Evolutionary conservation across 2,113 vertebrate genomes (phyloP), one percentile per base, ranked within the genome.

Genomic region (Mus musculus): DNA sequence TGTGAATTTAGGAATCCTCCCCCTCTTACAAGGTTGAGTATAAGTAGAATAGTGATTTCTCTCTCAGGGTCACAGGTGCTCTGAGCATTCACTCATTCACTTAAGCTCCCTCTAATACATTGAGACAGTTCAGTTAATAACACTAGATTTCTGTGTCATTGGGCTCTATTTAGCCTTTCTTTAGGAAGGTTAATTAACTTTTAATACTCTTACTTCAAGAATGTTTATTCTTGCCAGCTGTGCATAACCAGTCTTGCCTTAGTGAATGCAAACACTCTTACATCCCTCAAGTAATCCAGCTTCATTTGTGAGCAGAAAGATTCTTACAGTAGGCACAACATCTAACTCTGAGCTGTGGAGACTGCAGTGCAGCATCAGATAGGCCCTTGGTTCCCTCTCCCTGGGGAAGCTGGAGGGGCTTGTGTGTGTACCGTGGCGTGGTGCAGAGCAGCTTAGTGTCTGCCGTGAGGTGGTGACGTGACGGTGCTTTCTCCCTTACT

Each of bases 381-480:
- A 71, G 86, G 49, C 16, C 36, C 28, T 13, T 73, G 49, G 1
- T 49, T n/a, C 13, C 36, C 80, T 13, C 56, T 11, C n/a, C 36
- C 89, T 63, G 24, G 52, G 24, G 52, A 6, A 36, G 8, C 30
- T 19, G 54, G 52, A 54, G 22, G 13, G 33, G 17, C 49, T 49
- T 77, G 36, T 54, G 16, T 46, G 14, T 11, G 11, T 33, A 36
- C 46, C 6, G 1, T 52, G 42, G 30, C 11, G 33, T 36, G 0
- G 7, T 33, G 33, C 69, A 69, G 24, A 4, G 0, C 3, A 1
- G 10, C 1, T 28, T 3, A 7, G 6, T 4, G 1, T 46, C 36
- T 67, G 42, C 61, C 16, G 0, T 46, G 19, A 0, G n/a, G 30
- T 42, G 26, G 28, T 22, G 42, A 42, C 20, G 2, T 16, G 24